A percentile compares a stretch with the other conserved stretches of the same genome.
phyloP scores from a whole-genome alignment of 2,113 vertebrate species.

The Toxostoma redivivum region DNA sequence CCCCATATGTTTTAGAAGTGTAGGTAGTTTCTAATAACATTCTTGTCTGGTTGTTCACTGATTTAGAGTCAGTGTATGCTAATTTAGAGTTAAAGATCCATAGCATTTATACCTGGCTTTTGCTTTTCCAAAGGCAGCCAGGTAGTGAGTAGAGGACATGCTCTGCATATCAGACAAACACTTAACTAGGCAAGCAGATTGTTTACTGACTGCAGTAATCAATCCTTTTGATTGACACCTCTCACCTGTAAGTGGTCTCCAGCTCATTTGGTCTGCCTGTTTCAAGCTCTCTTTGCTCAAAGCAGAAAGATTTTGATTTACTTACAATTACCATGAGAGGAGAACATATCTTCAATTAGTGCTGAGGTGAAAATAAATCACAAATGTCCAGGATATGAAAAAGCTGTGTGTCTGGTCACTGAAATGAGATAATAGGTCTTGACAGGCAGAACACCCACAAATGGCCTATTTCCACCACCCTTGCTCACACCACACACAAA shows the following conservation, averaged over 20 bases:
- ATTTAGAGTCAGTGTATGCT: neutral
- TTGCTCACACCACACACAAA: neutral
- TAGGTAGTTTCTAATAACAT: neutral
- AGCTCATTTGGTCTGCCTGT: neutral
- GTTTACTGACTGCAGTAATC: neutral
- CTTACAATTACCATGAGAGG: neutral
- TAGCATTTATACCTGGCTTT: neutral
- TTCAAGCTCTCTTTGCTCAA: neutral
- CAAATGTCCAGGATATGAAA: neutral
- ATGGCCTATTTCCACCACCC: neutral
- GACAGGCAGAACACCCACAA: neutral
- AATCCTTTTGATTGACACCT: neutral
- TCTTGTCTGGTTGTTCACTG: neutral
- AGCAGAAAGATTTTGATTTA: neutral
- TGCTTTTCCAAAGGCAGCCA: neutral
- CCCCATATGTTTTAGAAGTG: neutral
- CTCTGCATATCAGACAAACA: neutral
- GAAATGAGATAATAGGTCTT: neutral
- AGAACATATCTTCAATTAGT: neutral
- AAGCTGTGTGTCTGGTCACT: neutral
- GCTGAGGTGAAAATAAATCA: neutral
- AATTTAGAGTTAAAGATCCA: neutral
- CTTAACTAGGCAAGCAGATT: neutral
- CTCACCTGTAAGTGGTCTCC: neutral
- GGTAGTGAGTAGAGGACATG: neutral